Percentiles rank a stretch among this genome's conserved stretches.
phyloP scores from a whole-genome alignment of 2,797 vertebrate genomes.

The Sebastes aleutianus region DNA sequence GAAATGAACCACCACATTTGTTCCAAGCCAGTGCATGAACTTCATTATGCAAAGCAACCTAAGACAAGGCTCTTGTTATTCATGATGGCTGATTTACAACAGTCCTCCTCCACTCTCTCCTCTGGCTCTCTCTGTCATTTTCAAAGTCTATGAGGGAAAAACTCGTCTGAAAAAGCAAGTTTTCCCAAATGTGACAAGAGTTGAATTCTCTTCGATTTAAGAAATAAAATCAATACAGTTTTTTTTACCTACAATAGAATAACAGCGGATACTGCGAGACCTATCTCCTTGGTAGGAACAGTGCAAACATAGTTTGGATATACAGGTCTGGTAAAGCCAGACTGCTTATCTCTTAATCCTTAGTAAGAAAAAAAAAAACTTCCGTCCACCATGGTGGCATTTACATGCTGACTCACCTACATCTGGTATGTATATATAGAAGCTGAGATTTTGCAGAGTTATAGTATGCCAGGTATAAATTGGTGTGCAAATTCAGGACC shows the following conservation, averaged over 20 bases:
- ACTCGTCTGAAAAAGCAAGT: background rate
- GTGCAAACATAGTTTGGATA: constrained; percentile 4
- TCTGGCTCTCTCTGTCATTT: background rate
- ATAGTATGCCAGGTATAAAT: background rate
- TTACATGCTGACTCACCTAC: constrained; percentile 5
- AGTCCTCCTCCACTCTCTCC: background rate
- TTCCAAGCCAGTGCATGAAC: background rate
- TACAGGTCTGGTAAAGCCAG: background rate
- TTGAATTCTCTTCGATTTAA: background rate
- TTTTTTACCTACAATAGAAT: background rate
- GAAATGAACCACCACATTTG: background rate
- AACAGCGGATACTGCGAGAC: background rate
- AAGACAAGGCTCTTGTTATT: background rate
- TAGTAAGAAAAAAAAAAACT: background rate
- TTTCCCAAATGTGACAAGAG: background rate
- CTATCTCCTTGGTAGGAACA: constrained; percentile 3
- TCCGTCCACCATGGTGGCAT: background rate
- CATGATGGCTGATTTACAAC: background rate
- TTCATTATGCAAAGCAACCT: background rate
- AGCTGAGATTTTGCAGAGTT: constrained; percentile 2
- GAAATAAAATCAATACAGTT: constrained; percentile 4
- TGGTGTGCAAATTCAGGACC: constrained; percentile 3
- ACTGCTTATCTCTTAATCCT: background rate
- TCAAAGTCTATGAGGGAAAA: background rate
- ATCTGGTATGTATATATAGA: constrained; percentile 3